phyloP scores from a whole-genome alignment of 1,140 invertebrate species.

The Zaprionus africanus region DNA sequence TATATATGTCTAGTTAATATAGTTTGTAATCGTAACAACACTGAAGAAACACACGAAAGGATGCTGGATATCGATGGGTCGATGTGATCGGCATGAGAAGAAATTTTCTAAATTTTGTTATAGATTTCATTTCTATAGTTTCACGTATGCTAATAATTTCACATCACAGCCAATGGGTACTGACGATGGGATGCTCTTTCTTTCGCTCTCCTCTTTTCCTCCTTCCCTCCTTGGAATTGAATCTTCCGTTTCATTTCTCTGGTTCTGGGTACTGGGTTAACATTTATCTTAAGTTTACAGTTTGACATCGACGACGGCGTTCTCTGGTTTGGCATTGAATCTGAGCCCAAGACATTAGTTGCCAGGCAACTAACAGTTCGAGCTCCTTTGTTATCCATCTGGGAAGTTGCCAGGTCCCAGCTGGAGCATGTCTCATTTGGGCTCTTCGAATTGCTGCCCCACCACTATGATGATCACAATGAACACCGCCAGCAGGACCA shows the following conservation, averaged over 20 bases:
- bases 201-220: not conserved
- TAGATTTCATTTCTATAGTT: conserved; percentile 49
- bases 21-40: conserved; percentile 49
- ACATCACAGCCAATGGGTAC: conserved; percentile 84
- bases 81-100: conserved; percentile 34
- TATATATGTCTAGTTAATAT: conserved; percentile 35
- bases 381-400: conserved; percentile 84
- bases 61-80: conserved; percentile 5
- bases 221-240: conserved; percentile 15
- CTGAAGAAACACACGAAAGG: conserved; percentile 47
- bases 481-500: conserved; percentile 90
- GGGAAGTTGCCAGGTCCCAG: conserved; percentile 84
- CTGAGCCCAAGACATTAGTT: conserved; percentile 36
- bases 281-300: conserved; percentile 15
- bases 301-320: not conserved
- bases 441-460: conserved; percentile 88
- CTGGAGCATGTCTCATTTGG: conserved; percentile 85
- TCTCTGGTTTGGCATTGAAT: conserved; percentile 17
- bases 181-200: conserved; percentile 74
- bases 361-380: conserved; percentile 69
- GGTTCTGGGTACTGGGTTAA: conserved; percentile 23
- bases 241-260: not conserved
- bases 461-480: conserved; percentile 91
- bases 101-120: conserved; percentile 33
- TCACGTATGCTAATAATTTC: conserved; percentile 71